phyloP scores from a whole-genome alignment of 2,888 invertebrate genomes.

The Homarus gammarus region DNA sequence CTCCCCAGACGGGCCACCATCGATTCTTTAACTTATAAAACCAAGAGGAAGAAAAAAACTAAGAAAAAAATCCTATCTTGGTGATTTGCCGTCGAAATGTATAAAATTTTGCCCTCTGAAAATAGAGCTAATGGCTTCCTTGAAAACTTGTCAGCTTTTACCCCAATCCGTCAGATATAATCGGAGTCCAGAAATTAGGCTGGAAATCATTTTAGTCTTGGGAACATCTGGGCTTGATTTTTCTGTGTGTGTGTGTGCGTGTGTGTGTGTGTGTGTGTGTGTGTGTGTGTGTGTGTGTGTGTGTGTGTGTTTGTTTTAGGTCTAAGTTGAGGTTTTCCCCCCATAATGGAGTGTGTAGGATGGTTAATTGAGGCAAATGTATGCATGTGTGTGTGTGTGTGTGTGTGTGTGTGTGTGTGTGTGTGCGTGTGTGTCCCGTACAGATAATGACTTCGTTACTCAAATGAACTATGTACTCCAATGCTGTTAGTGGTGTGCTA shows the following conservation, averaged over 20 bases:
- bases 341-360: not conserved
- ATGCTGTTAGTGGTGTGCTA: too few species aligned
- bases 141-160: conserved; percentile 38
- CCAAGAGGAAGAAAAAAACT: conserved; percentile 19
- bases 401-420: too few species aligned
- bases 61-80: too few species aligned
- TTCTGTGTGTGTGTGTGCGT: not conserved
- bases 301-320: not conserved
- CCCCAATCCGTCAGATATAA: conserved; percentile 34
- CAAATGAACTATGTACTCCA: too few species aligned
- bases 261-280: not conserved
- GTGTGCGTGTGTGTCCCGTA: too few species aligned
- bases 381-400: not conserved
- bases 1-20: not conserved
- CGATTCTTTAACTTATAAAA: conserved; percentile 21
- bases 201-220: conserved; percentile 7
- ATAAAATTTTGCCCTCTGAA: conserved; percentile 26
- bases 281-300: too few species aligned
- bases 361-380: not conserved
- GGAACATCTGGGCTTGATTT: conserved; percentile 31
- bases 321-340: not conserved
- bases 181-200: conserved; percentile 18
- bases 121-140: conserved; percentile 29
- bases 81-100: conserved; percentile 38
- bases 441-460: too few species aligned